These are phyloP conservation scores for Hypselothyrea guttata DNA, from an alignment of 2,888 invertebrate species.

Conservation along the genomic window DNA sequence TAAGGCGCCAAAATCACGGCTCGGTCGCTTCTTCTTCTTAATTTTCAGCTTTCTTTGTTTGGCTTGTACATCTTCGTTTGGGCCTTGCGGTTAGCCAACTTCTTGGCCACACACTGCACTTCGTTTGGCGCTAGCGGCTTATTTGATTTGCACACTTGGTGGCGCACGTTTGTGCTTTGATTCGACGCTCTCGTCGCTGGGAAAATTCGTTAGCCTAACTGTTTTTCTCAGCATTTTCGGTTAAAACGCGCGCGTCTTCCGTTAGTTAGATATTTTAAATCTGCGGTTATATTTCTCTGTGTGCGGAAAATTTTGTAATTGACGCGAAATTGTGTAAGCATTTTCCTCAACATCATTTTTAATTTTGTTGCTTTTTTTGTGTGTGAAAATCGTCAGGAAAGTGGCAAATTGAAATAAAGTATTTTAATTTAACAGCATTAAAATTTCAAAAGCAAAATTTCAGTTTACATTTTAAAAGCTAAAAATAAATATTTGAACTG, in stretches of 20 bases:
- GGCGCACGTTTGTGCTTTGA: conserved; percentile 62
- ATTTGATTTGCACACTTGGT: conserved; percentile 72
- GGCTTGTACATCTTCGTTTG: conserved; percentile 23
- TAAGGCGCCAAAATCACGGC: conserved; percentile 28
- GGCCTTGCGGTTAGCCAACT: conserved; percentile 53
- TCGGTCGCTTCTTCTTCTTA: conserved; percentile 19
- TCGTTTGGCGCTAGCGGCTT: conserved; percentile 50
- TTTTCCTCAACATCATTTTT: conserved; percentile 2
- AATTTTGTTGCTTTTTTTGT: conserved; percentile 5
- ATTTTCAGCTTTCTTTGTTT: conserved; percentile 15
- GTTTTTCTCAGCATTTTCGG: conserved; percentile 34
- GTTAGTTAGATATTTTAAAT: conserved; percentile 55
- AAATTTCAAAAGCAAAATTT: no score
- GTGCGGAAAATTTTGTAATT: conserved; percentile 37
- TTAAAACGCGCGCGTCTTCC: conserved; percentile 53
- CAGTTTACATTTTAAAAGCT: no score
- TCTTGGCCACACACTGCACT: conserved; percentile 51
- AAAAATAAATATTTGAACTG: no score
- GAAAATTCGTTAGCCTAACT: conserved; percentile 18
- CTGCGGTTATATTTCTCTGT: conserved; percentile 47
- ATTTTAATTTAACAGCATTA: no score
- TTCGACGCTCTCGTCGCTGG: conserved; percentile 28
- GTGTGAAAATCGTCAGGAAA: conserved; percentile 3
- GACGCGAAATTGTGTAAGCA: conserved; percentile 44
- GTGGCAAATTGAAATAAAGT: neutral